phyloP scores from a whole-genome alignment of 2,797 vertebrate genomes.

The Lemur catta region DNA sequence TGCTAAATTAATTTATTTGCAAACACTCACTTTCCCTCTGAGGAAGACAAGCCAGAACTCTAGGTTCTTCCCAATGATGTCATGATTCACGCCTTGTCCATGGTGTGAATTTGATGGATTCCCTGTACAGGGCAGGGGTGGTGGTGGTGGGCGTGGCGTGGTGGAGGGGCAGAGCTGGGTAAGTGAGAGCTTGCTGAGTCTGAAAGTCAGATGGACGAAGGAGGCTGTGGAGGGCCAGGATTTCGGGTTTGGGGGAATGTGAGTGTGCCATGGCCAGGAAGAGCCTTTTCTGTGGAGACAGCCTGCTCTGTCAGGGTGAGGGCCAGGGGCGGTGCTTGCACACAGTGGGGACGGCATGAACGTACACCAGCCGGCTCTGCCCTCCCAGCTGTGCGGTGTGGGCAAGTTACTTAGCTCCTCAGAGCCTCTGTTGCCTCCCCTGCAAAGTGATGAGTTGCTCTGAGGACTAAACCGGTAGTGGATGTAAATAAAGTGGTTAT shows the following conservation, averaged over 20 bases:
- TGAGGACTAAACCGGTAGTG: not conserved
- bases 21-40: not conserved
- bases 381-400: not conserved
- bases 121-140: too few species aligned
- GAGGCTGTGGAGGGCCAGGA: not conserved
- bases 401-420: not conserved
- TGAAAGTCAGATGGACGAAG: not conserved
- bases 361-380: not conserved
- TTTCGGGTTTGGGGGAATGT: not conserved
- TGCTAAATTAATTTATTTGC: not conserved
- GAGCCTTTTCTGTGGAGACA: not conserved
- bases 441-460: not conserved
- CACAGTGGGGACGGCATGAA: not conserved
- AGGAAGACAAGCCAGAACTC: not conserved
- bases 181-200: not conserved
- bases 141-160: not conserved
- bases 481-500: not conserved
- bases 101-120: not conserved
- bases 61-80: not conserved
- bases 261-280: not conserved
- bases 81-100: not conserved
- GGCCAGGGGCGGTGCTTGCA: rapidly evolving
- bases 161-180: not conserved
- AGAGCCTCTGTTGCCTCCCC: not conserved
- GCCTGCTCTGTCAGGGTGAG: not conserved